Conservation (phyloP, 2,797 vertebrate genomes). For the Aulostomus chinensis region DNA sequence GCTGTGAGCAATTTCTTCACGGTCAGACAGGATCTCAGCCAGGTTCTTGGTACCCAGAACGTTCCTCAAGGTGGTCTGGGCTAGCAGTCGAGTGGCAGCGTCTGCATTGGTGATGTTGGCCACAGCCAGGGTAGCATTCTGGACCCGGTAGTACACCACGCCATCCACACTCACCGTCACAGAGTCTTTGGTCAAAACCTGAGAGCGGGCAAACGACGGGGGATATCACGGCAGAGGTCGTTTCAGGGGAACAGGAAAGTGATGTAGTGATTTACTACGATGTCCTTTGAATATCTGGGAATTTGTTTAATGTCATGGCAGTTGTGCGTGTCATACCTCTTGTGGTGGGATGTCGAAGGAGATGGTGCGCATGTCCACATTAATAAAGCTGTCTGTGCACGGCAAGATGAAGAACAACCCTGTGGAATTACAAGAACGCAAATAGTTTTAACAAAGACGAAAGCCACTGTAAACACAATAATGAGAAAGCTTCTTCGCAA, state of each 20-base stretch:
- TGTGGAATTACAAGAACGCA: constrained; percentile 67
- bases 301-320: constrained; percentile 16
- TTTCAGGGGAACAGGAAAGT: neutral
- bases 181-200: constrained; percentile 96
- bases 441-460: constrained; percentile 51
- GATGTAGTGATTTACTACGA: neutral
- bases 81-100: constrained; percentile 90
- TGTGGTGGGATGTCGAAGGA: constrained; percentile 97
- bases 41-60: constrained; percentile 96
- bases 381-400: constrained; percentile 95
- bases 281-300: constrained; percentile 11
- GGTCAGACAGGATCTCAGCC: constrained; percentile 93
- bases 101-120: constrained; percentile 95
- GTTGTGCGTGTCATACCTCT: constrained; percentile 80
- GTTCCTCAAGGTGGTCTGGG: constrained; percentile 94
- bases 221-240: neutral
- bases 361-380: constrained; percentile 97
- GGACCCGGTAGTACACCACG: constrained; percentile 95
- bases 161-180: constrained; percentile 94
- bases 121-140: constrained; percentile 91
- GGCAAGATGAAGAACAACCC: constrained; percentile 94
- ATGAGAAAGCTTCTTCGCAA: constrained; percentile 51
- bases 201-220: neutral
- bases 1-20: constrained; percentile 93
- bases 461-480: constrained; percentile 61